Conservation (phyloP, 2,113 vertebrate genomes). For the Anthoscopus minutus region DNA sequence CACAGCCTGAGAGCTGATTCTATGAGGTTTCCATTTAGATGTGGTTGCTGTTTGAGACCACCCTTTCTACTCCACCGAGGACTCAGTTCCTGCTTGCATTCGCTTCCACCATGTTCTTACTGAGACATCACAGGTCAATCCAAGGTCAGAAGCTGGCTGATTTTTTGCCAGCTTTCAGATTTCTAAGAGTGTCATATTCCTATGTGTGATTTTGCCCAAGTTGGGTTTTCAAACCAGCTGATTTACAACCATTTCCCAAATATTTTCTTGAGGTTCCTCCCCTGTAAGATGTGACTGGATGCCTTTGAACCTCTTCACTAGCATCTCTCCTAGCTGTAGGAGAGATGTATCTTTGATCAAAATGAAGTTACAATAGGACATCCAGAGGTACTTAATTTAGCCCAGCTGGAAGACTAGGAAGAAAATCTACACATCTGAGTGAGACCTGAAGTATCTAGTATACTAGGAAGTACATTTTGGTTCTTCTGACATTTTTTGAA, state of each 20-base stretch:
- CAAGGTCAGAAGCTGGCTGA: not conserved
- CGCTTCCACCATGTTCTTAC: not conserved
- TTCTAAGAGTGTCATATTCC: not conserved
- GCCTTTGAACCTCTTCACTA: not conserved
- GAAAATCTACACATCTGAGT: not conserved
- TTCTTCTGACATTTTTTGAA: not conserved
- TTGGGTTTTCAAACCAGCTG: not conserved
- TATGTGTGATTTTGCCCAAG: not conserved
- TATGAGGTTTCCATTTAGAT: fast-evolving
- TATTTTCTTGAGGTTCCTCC: not conserved
- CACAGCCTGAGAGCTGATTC: not conserved
- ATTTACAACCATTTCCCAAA: not conserved
- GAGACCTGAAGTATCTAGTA: not conserved
- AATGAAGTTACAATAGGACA: not conserved
- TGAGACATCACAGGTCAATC: not conserved
- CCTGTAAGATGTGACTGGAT: not conserved
- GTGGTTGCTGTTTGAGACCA: not conserved
- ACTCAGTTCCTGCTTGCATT: not conserved
- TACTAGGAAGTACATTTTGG: not conserved
- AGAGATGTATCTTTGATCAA: not conserved
- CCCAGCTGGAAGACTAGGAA: not conserved
- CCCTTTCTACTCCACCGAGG: not conserved
- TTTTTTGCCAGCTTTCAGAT: not conserved
- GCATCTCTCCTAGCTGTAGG: no score
- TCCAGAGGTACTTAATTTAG: not conserved